Evolutionary conservation across 1,140 invertebrate genomes (phyloP), one percentile per base, ranked within the genome.

Genomic region (Arctopsyche grandis): DNA sequence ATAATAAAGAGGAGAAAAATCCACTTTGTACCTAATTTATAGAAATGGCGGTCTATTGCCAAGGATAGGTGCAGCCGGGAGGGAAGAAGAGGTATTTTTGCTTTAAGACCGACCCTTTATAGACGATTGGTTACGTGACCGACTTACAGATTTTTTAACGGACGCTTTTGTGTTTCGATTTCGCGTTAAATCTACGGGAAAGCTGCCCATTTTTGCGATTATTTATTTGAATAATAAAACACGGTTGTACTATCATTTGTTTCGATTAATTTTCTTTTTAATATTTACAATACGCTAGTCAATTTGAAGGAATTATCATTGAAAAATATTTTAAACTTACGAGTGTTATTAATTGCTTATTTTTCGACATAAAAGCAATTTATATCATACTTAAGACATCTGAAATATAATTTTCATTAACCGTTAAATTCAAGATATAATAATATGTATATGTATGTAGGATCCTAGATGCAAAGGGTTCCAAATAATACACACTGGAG

Each of bases 121-220:
- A 56, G 78, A 69, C 78, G 75, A 79, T 79, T 79, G 78, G 71
- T 75, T 79, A 79, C 78, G 78, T 79, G 78, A 46, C 78, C 38
- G 29, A 75, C 78, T 75, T 79, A 79, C 73, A 69, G 75, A 79
- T 79, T 38, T 38, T 38, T 38, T 38, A 38, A 19, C 22, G 63
- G n/a, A 19, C n/a, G n/a, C 63, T 69, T 69, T 69, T 71, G 69
- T 71, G 38, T 71, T 71, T 26, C 69, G 69, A 43, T 71, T 71
- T 56, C 38, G 24, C 69, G 24, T 71, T 71, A 56, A n/a, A 21
- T n/a, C 52, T n/a, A 56, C 19, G 16, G 69, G 12, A 71, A 71
- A 12, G 69, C 12, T 71, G 69, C 24, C 24, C 14, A 74, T 52
- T 26, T 52, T n/a, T 74, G 12, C 3, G 48, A 52, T 4, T 52